phyloP scores from a whole-genome alignment of 2,888 invertebrate species.

The Troides helena region DNA sequence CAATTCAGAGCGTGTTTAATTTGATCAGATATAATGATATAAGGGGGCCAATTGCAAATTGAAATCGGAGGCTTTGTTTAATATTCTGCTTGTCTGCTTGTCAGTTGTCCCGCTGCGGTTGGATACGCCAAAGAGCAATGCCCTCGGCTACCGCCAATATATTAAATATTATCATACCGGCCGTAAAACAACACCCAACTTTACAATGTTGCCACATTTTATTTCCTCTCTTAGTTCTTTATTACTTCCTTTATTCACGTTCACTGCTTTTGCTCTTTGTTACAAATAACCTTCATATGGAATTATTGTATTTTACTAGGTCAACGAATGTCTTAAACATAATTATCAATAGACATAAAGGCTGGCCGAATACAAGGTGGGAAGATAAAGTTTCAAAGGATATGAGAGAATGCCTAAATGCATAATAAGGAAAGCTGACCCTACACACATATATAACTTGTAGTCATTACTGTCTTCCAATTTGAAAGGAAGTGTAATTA shows the following conservation, averaged over 20 bases:
- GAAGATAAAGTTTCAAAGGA: no score
- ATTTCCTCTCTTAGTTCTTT: slow-evolving; percentile 8
- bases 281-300: not conserved
- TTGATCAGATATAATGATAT: slow-evolving; percentile 25
- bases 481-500: no score
- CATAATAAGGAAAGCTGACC: no score
- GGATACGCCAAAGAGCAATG: slow-evolving; percentile 19
- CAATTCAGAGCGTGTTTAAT: slow-evolving; percentile 23
- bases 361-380: no score
- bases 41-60: slow-evolving; percentile 24
- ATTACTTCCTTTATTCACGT: slow-evolving; percentile 18
- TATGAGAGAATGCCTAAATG: no score
- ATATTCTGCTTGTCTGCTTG: slow-evolving; percentile 17
- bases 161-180: slow-evolving; percentile 12
- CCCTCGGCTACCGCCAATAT: slow-evolving; percentile 6
- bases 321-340: not conserved
- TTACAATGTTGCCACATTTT: slow-evolving; percentile 18
- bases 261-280: slow-evolving; percentile 1
- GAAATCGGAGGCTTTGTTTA: slow-evolving; percentile 27
- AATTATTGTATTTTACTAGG: not conserved
- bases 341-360: not conserved
- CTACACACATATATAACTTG: no score
- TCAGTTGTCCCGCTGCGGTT: slow-evolving; percentile 22
- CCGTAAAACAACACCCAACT: slow-evolving; percentile 7
- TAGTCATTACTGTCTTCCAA: no score